A percentile compares a stretch with the other conserved stretches of the same genome.
These are phyloP conservation scores for Pelobates cultripes DNA, from an alignment of 2,797 vertebrate genomes.

Conservation along the genomic window DNA sequence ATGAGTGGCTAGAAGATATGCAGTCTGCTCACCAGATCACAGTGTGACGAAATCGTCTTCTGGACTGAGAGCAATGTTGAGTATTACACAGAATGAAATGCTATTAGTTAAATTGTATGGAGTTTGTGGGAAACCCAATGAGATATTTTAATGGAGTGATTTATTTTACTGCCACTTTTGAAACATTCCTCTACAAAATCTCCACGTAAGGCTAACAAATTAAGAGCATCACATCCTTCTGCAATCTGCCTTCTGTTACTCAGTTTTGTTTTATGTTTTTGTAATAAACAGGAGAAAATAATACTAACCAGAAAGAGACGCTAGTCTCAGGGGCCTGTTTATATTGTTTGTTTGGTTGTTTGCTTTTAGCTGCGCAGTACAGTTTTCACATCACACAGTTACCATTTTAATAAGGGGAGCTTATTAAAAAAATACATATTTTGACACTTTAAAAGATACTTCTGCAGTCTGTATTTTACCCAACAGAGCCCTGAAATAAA, in stretches of 20 bases:
- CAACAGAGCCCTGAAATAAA: no score
- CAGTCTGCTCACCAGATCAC: background rate
- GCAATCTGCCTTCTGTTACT: background rate
- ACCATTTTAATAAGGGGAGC: no score
- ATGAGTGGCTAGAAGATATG: background rate
- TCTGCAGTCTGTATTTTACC: no score
- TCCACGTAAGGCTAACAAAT: background rate
- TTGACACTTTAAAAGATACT: no score
- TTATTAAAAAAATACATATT: no score
- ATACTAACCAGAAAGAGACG: no score
- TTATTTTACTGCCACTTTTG: conserved; percentile 38
- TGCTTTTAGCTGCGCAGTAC: no score
- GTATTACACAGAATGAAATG: background rate
- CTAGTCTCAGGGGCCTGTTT: no score
- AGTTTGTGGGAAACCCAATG: conserved; percentile 25
- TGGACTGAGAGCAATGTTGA: background rate
- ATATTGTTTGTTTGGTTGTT: no score
- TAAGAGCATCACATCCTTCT: background rate
- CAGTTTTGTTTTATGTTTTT: conserved; percentile 14
- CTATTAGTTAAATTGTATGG: background rate
- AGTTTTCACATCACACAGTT: no score
- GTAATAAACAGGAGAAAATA: conserved; percentile 2
- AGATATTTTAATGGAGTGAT: conserved; percentile 49
- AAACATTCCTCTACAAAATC: conserved; percentile 24
- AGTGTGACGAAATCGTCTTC: background rate